These are phyloP conservation scores for Hylomyscus alleni DNA, from an alignment of 2,797 vertebrate genomes.

Conservation along the genomic window DNA sequence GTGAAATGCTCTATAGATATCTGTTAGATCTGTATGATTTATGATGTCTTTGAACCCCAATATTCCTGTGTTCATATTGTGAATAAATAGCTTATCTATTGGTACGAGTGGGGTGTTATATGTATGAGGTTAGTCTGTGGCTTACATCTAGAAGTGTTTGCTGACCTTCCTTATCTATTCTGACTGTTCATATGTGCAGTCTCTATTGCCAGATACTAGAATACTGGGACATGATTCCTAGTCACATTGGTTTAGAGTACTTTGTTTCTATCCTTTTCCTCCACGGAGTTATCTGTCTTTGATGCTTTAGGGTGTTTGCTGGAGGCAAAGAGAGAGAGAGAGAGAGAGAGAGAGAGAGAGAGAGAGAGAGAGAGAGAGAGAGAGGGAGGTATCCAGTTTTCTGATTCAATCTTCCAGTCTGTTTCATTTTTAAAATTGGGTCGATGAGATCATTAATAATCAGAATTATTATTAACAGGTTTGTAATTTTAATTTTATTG, in stretches of 20 bases:
- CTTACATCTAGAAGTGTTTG: not conserved
- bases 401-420: not conserved
- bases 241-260: not conserved
- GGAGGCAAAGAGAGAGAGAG: too few relatives aligned
- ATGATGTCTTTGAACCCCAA: not conserved
- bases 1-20: not conserved
- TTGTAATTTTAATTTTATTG: not conserved
- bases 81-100: not conserved
- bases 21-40: not conserved
- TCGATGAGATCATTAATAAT: not conserved
- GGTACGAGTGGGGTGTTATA: not conserved
- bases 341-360: too few relatives aligned
- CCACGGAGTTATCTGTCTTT: not conserved
- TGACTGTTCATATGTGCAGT: not conserved
- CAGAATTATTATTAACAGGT: not conserved
- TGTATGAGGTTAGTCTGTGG: not conserved
- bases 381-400: not conserved
- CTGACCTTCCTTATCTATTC: not conserved
- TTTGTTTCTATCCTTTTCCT: not conserved
- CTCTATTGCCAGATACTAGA: not conserved
- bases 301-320: not conserved
- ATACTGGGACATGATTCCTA: not conserved
- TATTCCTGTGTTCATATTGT: not conserved
- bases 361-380: too few relatives aligned
- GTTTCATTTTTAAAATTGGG: not conserved